Percentiles rank a stretch among this genome's conserved stretches.
Conservation (phyloP, 2,888 invertebrate species). For the Piscicola geometra region DNA sequence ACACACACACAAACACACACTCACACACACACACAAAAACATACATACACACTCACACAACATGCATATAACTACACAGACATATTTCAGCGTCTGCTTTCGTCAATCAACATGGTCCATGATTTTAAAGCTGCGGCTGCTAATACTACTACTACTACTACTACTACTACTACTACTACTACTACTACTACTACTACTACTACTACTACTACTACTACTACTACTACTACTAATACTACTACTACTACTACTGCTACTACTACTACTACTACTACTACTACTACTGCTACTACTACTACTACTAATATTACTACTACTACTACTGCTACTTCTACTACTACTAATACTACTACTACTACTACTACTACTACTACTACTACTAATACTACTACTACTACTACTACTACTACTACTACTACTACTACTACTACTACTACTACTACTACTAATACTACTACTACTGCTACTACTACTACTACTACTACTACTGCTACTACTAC, state of each 20-base stretch:
- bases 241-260: constrained; percentile 24
- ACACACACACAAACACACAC: too few relatives aligned
- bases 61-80: too few relatives aligned
- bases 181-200: constrained; percentile 23
- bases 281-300: constrained; percentile 28
- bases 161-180: constrained; percentile 25
- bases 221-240: constrained; percentile 17
- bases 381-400: constrained; percentile 34
- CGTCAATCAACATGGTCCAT: neutral
- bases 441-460: constrained; percentile 15
- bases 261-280: constrained; percentile 27
- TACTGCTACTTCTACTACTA: constrained; percentile 39
- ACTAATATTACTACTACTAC: constrained; percentile 38
- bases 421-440: constrained; percentile 29
- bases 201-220: constrained; percentile 21
- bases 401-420: constrained; percentile 34
- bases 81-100: too few relatives aligned
- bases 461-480: constrained; percentile 18
- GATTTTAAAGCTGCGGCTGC: neutral
- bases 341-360: constrained; percentile 40
- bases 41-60: too few relatives aligned
- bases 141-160: constrained; percentile 27
- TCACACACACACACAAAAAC: too few relatives aligned
- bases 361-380: constrained; percentile 36
- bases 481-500: constrained; percentile 18